Base-by-base conservation (phyloP, 2,113 vertebrate genomes). In the Lagenorhynchus albirostris region DNA sequence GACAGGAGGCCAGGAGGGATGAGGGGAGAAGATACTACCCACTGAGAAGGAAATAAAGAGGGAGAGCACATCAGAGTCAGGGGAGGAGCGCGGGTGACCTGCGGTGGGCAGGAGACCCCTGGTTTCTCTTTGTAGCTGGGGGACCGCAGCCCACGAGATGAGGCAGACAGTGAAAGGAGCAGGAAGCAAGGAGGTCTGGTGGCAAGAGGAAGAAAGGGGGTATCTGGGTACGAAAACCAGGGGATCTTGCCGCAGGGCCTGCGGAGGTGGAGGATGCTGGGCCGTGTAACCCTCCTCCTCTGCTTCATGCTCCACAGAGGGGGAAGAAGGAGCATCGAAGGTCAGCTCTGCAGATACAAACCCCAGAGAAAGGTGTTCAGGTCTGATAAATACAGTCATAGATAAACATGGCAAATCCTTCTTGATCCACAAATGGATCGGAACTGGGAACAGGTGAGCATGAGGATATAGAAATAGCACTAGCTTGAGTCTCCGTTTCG, bases 41-140 rank as follows among this genome's bases (percentile, higher is more conserved):
- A 2, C 84, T 97, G 92, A 87, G 89, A 96, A 98, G 62, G 8
- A 68, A 85, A 88, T n/a, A 98, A 94, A 98, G 33, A 94, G 20
- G 90, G 81, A 74, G 44, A 82, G 67, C n/a, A 73, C 26, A 85
- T 77, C 9, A 55, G 92, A 83, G 80, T 74, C 89, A 33, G 25
- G 47, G 58, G 29, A 18, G 73, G 53, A 31, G 67, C 47, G 3
- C 18, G n/a, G 68, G 68, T 95, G 73, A 50, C 68, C 44, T 93
- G 58, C 0, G 0, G 8, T 9, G 23, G 58, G 44, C 85, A 15
- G 10, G 81, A 80, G 77, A 93, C 79, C 18, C 6, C 1, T 1
- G 5, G 5, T 36, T 41, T 65, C 62, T 95, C 60, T 88, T 33
- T 88, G 62, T 12, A n/a, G 3, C 20, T 25, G 26, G 67, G 74